Percentiles rank a stretch among this genome's conserved stretches.
phyloP scores from a whole-genome alignment of 2,888 invertebrate species.

The Drosophila nr. perissopoda region DNA sequence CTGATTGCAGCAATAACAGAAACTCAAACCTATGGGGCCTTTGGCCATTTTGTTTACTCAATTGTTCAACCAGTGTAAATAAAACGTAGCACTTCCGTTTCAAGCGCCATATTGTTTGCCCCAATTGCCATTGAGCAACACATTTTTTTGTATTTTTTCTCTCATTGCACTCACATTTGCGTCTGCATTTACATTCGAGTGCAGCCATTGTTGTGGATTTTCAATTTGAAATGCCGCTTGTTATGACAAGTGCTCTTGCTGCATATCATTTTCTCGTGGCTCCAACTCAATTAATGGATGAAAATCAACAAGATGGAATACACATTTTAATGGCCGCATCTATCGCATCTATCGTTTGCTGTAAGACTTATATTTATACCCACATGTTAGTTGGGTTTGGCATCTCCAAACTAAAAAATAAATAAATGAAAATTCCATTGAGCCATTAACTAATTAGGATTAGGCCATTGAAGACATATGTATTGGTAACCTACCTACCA shows the following conservation, averaged over 20 bases:
- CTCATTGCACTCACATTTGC: conserved; percentile 19
- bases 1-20: conserved; percentile 19
- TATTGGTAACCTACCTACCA: conserved; percentile 15
- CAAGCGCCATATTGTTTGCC: conserved; percentile 64
- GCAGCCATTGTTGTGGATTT: conserved; percentile 21
- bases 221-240: conserved; percentile 50
- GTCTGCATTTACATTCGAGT: conserved; percentile 5
- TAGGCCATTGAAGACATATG: conserved; percentile 13
- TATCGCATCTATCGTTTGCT: background rate
- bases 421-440: conserved; percentile 4
- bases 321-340: background rate
- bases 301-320: conserved; percentile 1
- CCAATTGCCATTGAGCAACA: conserved; percentile 63
- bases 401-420: background rate
- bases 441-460: conserved; percentile 34
- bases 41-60: conserved; percentile 57
- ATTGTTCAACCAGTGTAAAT: conserved; percentile 72
- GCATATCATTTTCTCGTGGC: conserved; percentile 30
- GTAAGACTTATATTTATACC: background rate
- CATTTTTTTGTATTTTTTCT: conserved; percentile 61
- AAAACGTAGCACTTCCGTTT: conserved; percentile 63
- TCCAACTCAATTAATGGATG: conserved; percentile 4
- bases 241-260: conserved; percentile 47
- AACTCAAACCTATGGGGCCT: conserved; percentile 23
- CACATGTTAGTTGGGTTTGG: background rate